Evolutionary conservation across 2,113 vertebrate species (phyloP).

Genomic region (Oenanthe oenanthe): DNA sequence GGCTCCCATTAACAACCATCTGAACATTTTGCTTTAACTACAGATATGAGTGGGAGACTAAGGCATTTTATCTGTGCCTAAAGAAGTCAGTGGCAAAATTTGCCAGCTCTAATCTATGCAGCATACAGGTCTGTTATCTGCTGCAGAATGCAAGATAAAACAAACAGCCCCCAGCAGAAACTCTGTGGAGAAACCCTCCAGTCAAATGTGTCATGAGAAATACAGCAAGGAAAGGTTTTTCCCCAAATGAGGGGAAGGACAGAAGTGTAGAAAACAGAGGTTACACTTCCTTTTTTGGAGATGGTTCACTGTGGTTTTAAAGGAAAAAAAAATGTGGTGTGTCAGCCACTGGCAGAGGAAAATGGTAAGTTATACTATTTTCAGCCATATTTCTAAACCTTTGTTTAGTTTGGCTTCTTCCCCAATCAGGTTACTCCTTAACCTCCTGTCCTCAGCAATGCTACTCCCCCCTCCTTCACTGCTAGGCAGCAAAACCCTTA

Average conservation of each 20-base stretch:
- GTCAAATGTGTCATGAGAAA: constrained; percentile 32
- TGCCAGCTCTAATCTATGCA: background rate
- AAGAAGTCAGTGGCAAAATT: constrained; percentile 35
- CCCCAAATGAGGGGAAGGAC: background rate
- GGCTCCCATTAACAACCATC: background rate
- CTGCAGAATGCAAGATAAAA: constrained; percentile 30
- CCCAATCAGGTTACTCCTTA: constrained; percentile 31
- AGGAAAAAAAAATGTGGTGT: constrained; percentile 47
- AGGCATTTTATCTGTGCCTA: constrained; percentile 37
- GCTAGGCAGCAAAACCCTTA: background rate
- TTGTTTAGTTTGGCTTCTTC: constrained; percentile 57
- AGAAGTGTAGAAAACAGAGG: constrained; percentile 28
- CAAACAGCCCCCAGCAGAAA: constrained; percentile 27
- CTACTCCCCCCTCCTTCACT: background rate
- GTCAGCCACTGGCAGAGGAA: constrained; percentile 48
- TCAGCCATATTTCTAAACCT: constrained; percentile 28
- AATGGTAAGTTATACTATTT: constrained; percentile 40
- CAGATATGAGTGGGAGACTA: background rate
- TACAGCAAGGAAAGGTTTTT: constrained; percentile 26
- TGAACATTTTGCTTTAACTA: background rate
- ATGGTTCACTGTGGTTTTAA: constrained; percentile 24
- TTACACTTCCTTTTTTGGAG: constrained; percentile 60
- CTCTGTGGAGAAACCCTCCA: background rate
- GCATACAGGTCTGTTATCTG: constrained; percentile 34
- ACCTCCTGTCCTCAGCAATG: background rate